These are phyloP conservation scores for Acrobasis repandana DNA, from an alignment of 2,888 invertebrate species.

Conservation along the genomic window DNA sequence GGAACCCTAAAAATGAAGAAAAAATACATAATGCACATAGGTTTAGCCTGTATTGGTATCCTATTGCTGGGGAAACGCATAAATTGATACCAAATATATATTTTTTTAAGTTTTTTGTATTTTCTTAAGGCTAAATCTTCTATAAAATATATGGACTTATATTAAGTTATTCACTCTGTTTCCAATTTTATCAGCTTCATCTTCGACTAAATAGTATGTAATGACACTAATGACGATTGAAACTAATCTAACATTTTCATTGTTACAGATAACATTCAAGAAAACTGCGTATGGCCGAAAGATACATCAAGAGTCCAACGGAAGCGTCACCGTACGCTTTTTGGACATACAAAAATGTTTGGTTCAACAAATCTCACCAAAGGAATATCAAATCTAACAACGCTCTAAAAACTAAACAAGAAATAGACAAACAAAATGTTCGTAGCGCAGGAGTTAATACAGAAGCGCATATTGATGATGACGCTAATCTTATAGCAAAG, in stretches of 20 bases:
- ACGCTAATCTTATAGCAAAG: conserved; percentile 60
- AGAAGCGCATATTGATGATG: conserved; percentile 30
- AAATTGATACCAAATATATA: too few relatives aligned
- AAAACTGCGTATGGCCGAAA: conserved; percentile 78
- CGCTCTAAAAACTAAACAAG: conserved; percentile 30
- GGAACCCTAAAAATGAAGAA: too few relatives aligned
- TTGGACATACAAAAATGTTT: conserved; percentile 64
- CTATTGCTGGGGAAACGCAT: too few relatives aligned
- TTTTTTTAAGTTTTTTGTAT: neutral
- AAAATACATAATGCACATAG: too few relatives aligned
- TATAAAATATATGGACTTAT: too few relatives aligned
- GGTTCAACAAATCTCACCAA: conserved; percentile 41
- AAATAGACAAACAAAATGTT: conserved; percentile 44
- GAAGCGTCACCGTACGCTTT: conserved; percentile 74
- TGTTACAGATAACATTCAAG: conserved; percentile 72
- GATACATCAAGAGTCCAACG: conserved; percentile 66
- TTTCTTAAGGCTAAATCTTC: too few relatives aligned
- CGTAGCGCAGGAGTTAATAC: conserved; percentile 36
- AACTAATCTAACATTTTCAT: conserved; percentile 39
- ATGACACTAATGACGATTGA: conserved; percentile 9
- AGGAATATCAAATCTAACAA: conserved; percentile 26
- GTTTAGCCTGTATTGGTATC: too few relatives aligned
- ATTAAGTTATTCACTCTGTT: neutral
- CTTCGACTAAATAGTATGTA: neutral
- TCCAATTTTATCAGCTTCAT: neutral